Evolutionary conservation across 2,113 vertebrate genomes (phyloP), one percentile per base, ranked within the genome.

Genomic region (Pardalotus punctatus): DNA sequence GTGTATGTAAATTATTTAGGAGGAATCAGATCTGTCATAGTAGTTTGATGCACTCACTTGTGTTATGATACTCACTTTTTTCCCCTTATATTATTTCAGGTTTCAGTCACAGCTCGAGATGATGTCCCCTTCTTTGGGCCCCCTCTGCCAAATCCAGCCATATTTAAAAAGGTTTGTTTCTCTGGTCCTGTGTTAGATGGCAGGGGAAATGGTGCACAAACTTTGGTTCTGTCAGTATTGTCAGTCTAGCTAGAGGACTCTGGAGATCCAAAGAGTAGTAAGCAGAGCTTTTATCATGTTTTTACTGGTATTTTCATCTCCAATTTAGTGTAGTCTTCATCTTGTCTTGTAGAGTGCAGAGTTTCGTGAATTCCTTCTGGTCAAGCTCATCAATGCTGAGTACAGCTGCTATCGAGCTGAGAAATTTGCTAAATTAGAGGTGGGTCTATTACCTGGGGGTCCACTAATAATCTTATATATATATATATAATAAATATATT

Each of bases 331-430:
- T 50, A 28, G 15, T 65, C 38, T 92, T 82, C 60, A 36, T 94
- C 77, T 66, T 88, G 60, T 85, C 42, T 88, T 67, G 31, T 65
- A 99, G 99, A 96, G 84, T 66, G 96, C 96, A n/a, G 97, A 98
- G 69, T 97, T 99, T 61, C 98, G 98, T 82, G 98, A 99, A 89
- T 99, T 99, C 94, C 98, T 99, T 27, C 96, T 99, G 83, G 98
- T 98, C 78, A 99, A 99, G 93, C 98, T 99, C 79, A 99, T 99
- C 97, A 99, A 99, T 7, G 99, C 99, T 5, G 99, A 99, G 97
- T 98, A 99, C 92, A 99, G 98, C 93, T 99, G 98, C 93, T 99
- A 99, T 91, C 98, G 98, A 84, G 98, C 99, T 43, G 98, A 99
- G 81, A 98, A 98, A 69, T 99, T 99, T 98, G 98, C 98, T 92